Conservation (phyloP, 2,888 invertebrate species). For the Ichneumon xanthorius region DNA sequence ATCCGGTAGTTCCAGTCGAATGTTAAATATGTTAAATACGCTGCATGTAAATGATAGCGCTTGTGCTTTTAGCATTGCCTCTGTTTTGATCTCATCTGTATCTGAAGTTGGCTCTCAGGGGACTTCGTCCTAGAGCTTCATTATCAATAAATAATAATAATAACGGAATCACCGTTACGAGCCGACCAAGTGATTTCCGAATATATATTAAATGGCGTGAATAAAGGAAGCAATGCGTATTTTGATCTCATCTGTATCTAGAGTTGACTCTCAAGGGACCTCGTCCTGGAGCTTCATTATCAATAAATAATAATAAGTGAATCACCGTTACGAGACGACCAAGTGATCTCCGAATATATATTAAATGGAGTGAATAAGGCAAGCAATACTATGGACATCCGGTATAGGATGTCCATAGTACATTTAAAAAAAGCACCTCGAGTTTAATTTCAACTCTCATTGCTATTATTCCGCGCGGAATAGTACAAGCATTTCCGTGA, state of each 20-base stretch:
- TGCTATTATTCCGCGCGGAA: background rate
- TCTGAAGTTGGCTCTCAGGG: too few relatives aligned
- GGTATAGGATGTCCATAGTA: background rate
- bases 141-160: background rate
- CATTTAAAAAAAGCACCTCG: background rate
- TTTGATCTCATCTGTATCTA: too few relatives aligned
- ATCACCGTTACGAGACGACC: background rate
- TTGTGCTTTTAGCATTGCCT: too few relatives aligned
- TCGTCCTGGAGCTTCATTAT: background rate
- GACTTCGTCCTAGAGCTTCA: too few relatives aligned
- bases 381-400: background rate
- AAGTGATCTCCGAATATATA: too few relatives aligned
- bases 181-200: background rate
- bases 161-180: background rate
- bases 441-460: background rate
- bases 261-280: too few relatives aligned
- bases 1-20: too few relatives aligned
- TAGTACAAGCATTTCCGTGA: background rate
- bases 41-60: too few relatives aligned
- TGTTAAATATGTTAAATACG: too few relatives aligned
- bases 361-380: background rate
- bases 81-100: too few relatives aligned
- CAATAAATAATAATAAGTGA: background rate
- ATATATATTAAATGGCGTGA: too few relatives aligned
- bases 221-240: background rate